Percentiles rank a stretch among this genome's conserved stretches.
These are phyloP conservation scores for Pedetes capensis DNA, from an alignment of 2,113 vertebrate genomes.

Conservation along the genomic window DNA sequence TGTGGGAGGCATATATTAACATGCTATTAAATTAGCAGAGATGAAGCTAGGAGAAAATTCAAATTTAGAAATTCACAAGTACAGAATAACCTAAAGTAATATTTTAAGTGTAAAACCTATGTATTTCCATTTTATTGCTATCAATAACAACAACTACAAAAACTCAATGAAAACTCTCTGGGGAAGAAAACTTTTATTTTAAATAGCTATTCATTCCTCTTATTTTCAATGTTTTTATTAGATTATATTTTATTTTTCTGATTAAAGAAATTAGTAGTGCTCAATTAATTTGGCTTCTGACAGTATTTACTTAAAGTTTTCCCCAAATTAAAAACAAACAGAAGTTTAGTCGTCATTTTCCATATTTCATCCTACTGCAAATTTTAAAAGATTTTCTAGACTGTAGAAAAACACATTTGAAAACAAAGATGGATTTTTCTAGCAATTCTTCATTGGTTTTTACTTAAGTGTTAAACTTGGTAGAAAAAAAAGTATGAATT, in stretches of 20 bases:
- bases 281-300: background rate
- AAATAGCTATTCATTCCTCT: background rate
- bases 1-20: background rate
- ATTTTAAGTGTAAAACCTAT: background rate
- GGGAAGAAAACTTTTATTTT: background rate
- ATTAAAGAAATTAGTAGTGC: background rate
- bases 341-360: background rate
- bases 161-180: background rate
- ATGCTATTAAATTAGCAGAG: background rate
- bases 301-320: background rate
- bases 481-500: background rate
- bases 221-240: slow-evolving; percentile 6
- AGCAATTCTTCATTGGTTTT: slow-evolving; percentile 26
- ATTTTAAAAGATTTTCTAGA: slow-evolving; percentile 50
- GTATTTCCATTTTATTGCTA: background rate
- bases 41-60: background rate
- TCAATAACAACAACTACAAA: background rate
- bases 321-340: background rate
- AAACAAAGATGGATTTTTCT: slow-evolving; percentile 21
- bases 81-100: background rate
- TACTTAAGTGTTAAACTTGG: slow-evolving; percentile 43
- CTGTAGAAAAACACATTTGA: background rate
- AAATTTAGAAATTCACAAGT: slow-evolving; percentile 20
- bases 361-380: background rate
- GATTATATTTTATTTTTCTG: background rate